Evolutionary conservation across 2,888 invertebrate genomes (phyloP).

Genomic region (Hemicrepidius hirtus): DNA sequence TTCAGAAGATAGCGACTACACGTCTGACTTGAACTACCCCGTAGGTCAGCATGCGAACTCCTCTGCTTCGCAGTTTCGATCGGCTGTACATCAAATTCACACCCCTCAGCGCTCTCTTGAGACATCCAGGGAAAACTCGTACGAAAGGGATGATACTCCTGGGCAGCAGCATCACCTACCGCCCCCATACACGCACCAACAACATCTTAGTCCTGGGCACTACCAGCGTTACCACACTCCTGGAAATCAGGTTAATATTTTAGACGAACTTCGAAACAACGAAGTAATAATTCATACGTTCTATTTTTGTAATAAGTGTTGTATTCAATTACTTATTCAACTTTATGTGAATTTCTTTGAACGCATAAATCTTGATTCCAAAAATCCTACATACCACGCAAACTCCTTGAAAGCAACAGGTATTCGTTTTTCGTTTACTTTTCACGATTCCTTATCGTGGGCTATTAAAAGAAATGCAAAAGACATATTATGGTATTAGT

Average conservation of each 20-base stretch:
- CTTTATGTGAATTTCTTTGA: too few species aligned
- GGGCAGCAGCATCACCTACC: conserved; percentile 63
- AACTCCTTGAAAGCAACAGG: too few species aligned
- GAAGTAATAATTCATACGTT: too few species aligned
- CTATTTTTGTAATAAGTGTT: too few species aligned
- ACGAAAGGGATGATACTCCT: conserved; percentile 82
- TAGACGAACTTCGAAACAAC: too few species aligned
- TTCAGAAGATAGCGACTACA: conserved; percentile 98
- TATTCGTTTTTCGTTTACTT: too few species aligned
- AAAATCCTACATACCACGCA: too few species aligned
- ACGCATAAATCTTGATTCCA: too few species aligned
- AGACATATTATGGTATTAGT: too few species aligned
- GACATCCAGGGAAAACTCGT: conserved; percentile 88
- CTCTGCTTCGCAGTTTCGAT: conserved; percentile 91
- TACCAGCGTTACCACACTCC: conserved; percentile 41
- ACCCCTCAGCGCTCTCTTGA: conserved; percentile 87
- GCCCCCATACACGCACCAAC: conserved; percentile 63
- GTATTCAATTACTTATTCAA: too few species aligned
- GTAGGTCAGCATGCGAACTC: conserved; percentile 92
- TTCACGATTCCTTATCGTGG: too few species aligned
- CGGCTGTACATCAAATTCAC: conserved; percentile 85
- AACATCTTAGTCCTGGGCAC: conserved; percentile 68
- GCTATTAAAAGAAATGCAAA: too few species aligned
- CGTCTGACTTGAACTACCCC: conserved; percentile 96
- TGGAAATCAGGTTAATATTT: conserved; percentile 45